These are phyloP conservation scores for Cyprinella venusta DNA, from an alignment of 2,797 vertebrate species.

Conservation along the genomic window DNA sequence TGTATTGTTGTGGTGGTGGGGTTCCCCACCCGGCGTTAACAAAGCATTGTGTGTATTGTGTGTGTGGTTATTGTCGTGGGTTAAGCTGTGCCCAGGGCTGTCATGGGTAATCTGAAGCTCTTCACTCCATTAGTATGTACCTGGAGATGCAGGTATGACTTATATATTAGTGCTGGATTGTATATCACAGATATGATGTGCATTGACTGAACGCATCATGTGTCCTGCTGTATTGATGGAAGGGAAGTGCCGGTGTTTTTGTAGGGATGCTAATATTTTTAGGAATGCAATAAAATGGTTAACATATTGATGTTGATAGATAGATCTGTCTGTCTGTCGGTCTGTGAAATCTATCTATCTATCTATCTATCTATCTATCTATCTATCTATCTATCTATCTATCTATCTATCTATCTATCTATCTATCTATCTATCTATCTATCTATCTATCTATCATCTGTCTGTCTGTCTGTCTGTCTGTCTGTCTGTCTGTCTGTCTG, in stretches of 20 bases:
- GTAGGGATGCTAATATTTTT: neutral
- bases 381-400: accelerated
- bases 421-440: no score
- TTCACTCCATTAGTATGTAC: constrained; percentile 28
- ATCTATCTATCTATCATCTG: no score
- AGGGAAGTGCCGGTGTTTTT: neutral
- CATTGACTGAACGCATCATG: neutral
- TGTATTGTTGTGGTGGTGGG: constrained; percentile 19
- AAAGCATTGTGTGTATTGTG: constrained; percentile 55
- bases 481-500: neutral
- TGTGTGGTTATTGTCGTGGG: constrained; percentile 24
- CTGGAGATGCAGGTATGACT: constrained; percentile 16
- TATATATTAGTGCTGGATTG: constrained; percentile 20
- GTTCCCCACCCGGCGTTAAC: constrained; percentile 50
- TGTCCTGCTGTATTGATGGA: constrained; percentile 4
- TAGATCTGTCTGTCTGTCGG: neutral
- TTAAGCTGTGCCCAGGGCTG: constrained; percentile 19
- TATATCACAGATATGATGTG: neutral
- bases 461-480: no score
- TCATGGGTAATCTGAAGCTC: constrained; percentile 15
- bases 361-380: neutral
- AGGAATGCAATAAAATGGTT: neutral
- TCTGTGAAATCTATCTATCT: neutral
- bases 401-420: no score
- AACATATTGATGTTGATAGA: no score